A percentile compares a stretch with the other conserved stretches of the same genome.
Evolutionary conservation across 2,113 vertebrate species (phyloP).

Genomic region (Neotragus moschatus): DNA sequence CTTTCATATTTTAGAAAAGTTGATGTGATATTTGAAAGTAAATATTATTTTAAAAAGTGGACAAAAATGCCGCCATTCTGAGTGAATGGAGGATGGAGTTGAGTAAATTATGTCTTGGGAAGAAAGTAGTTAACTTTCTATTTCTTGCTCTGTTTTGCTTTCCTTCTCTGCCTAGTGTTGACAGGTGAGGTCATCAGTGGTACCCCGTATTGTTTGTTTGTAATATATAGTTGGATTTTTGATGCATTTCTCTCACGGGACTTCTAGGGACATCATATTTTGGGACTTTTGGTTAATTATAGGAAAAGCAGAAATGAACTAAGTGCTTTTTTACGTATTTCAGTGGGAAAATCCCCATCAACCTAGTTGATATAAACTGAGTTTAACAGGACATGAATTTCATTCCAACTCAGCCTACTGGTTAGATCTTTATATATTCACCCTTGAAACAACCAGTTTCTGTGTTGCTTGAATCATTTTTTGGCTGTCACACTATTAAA

Average conservation of each 20-base stretch:
- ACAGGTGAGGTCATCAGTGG: neutral
- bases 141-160: neutral
- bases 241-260: neutral
- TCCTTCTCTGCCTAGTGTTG: neutral
- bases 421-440: slow-evolving; percentile 26
- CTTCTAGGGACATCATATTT: neutral
- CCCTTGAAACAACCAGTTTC: neutral
- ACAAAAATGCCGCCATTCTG: neutral
- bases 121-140: neutral
- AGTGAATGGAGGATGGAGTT: neutral
- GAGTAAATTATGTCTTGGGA: neutral
- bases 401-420: neutral
- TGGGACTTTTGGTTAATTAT: slow-evolving; percentile 7
- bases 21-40: neutral
- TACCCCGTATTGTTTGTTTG: neutral
- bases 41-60: neutral
- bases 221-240: neutral
- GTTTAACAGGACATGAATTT: neutral
- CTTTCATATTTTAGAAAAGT: neutral
- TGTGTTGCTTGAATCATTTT: neutral
- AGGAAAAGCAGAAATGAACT: neutral
- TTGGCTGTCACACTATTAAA: neutral
- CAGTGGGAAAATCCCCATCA: neutral
- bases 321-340: neutral
- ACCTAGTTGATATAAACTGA: neutral